phyloP scores from a whole-genome alignment of 2,888 invertebrate species.

The Omphaloscelis lunosa region DNA sequence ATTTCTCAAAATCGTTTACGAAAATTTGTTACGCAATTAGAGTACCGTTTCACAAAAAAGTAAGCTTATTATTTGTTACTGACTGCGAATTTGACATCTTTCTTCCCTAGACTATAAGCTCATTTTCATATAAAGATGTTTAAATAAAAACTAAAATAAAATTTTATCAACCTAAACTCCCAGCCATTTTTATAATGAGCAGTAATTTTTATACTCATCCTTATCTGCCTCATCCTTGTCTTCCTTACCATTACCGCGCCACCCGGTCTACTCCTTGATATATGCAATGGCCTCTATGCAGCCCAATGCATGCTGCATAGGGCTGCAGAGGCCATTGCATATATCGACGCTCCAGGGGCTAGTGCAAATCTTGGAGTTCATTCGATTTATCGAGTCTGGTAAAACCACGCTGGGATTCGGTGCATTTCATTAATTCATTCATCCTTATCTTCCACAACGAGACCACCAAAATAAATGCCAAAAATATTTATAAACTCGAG shows the following conservation, averaged over 20 bases:
- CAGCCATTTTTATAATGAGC: not conserved
- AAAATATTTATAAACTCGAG: conserved; percentile 27
- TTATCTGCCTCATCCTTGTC: not conserved
- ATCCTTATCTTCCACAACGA: not conserved
- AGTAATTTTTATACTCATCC: conserved; percentile 12
- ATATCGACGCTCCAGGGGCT: too few species aligned
- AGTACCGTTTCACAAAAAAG: not conserved
- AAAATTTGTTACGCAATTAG: too few species aligned
- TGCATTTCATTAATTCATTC: too few species aligned
- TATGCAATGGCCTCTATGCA: too few species aligned
- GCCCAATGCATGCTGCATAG: too few species aligned
- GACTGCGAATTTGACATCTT: not conserved
- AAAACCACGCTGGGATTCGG: too few species aligned
- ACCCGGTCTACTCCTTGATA: too few species aligned
- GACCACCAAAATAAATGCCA: not conserved
- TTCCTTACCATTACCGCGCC: too few species aligned
- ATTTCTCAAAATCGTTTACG: too few species aligned
- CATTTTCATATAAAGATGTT: not conserved
- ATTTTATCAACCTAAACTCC: not conserved
- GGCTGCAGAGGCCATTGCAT: too few species aligned
- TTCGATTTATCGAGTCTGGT: too few species aligned
- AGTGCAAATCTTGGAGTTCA: too few species aligned
- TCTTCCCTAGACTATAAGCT: not conserved
- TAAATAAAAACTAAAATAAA: not conserved
- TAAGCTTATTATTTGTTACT: not conserved